These are phyloP conservation scores for Formica exsecta DNA, from an alignment of 1,140 invertebrate species.

Conservation along the genomic window DNA sequence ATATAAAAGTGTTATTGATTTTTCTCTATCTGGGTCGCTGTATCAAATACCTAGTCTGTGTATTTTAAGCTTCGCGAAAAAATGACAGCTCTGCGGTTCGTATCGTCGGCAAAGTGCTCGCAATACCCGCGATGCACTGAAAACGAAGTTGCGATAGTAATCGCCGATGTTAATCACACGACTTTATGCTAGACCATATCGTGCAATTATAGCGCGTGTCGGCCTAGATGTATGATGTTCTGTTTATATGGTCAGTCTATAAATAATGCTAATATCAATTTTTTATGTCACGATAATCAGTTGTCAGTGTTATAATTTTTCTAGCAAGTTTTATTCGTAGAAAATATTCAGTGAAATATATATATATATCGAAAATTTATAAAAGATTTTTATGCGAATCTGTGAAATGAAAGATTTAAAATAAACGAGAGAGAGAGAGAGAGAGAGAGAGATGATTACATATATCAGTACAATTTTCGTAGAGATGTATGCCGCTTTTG, in stretches of 20 bases:
- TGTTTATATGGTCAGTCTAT: constrained; percentile 29
- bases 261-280: constrained; percentile 49
- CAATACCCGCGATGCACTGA: not conserved
- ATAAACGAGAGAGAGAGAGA: not conserved
- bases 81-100: not conserved
- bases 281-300: constrained; percentile 18
- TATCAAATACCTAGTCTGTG: not conserved
- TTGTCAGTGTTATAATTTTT: constrained; percentile 1
- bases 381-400: not conserved
- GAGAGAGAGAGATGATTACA: not conserved
- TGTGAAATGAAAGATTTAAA: not conserved
- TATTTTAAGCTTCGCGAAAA: not conserved
- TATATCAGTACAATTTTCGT: not conserved
- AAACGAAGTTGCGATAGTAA: constrained; percentile 41
- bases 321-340: constrained; percentile 11
- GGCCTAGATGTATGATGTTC: constrained; percentile 43
- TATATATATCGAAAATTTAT: not conserved
- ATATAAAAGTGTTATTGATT: not conserved
- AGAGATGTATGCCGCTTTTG: not conserved
- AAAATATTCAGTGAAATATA: not conserved
- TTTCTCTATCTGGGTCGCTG: not conserved
- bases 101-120: not conserved
- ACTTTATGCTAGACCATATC: constrained; percentile 44
- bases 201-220: constrained; percentile 19
- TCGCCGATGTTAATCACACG: constrained; percentile 36